These are phyloP conservation scores for Phaenicophaeus curvirostris DNA, from an alignment of 2,797 vertebrate genomes.

Conservation along the genomic window DNA sequence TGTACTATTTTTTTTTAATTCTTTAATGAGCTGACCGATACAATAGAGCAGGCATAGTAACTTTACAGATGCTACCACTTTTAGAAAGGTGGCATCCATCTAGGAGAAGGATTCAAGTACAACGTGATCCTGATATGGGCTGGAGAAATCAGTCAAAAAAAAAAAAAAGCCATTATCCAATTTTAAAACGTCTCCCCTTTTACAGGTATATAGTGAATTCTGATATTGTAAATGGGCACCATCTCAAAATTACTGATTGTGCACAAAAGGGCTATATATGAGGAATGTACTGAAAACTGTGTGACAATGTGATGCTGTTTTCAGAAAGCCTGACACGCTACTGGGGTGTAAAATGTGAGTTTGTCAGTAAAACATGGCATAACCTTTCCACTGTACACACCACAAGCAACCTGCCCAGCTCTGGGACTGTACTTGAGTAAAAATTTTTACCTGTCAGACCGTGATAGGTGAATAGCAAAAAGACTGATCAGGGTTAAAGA, in stretches of 20 bases:
- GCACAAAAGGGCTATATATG: neutral
- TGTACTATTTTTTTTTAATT: neutral
- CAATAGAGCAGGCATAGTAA: neutral
- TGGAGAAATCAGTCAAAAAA: neutral
- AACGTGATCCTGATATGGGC: neutral
- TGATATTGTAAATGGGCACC: neutral
- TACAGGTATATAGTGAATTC: neutral
- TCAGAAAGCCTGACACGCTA: neutral
- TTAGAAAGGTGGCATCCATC: neutral
- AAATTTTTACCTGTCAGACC: neutral
- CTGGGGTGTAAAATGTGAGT: neutral
- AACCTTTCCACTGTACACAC: neutral
- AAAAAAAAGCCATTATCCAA: neutral
- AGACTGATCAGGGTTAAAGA: neutral
- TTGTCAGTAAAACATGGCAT: neutral
- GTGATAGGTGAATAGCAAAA: neutral
- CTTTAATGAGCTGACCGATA: neutral
- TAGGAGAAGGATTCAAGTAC: neutral
- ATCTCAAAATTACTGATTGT: neutral
- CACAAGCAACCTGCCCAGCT: neutral
- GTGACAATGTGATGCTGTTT: neutral
- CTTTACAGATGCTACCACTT: neutral
- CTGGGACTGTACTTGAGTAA: neutral
- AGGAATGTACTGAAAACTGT: neutral
- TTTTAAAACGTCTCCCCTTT: neutral